A percentile compares a stretch with the other conserved stretches of the same genome.
Conservation (phyloP, 2,888 invertebrate species). For the Epinotia brunnichana region DNA sequence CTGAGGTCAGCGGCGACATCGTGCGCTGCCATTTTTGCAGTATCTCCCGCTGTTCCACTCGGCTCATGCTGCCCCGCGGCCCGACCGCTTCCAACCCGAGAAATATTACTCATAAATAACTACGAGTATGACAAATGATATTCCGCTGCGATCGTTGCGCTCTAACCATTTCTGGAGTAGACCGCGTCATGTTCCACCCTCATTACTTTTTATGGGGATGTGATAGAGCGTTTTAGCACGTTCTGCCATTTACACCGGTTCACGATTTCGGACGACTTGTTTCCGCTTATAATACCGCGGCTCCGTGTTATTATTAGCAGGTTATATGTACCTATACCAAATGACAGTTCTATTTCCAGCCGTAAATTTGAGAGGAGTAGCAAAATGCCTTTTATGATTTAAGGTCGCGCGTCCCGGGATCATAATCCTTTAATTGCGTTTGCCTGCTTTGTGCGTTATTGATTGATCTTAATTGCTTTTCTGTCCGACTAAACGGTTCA, state of each 20-base stretch:
- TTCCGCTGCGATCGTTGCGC: constrained; percentile 55
- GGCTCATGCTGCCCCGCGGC: constrained; percentile 55
- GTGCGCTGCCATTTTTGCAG: constrained; percentile 72
- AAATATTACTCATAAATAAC: constrained; percentile 66
- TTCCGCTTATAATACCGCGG: constrained; percentile 3
- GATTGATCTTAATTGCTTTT: constrained; percentile 76
- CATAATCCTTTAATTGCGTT: constrained; percentile 75
- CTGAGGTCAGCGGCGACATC: constrained; percentile 66
- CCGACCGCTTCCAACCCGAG: constrained; percentile 58
- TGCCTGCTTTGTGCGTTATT: constrained; percentile 70
- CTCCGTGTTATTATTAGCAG: not conserved
- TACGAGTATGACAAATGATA: constrained; percentile 74
- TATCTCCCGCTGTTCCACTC: constrained; percentile 64
- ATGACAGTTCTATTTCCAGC: not conserved
- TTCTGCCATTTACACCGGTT: constrained; percentile 48
- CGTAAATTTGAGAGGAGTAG: constrained; percentile 50
- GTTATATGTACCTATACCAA: not conserved
- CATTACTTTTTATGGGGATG: constrained; percentile 64
- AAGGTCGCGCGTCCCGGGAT: constrained; percentile 61
- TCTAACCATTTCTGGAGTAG: constrained; percentile 57
- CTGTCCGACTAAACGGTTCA: constrained; percentile 65
- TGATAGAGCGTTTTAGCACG: constrained; percentile 56
- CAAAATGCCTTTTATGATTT: constrained; percentile 65
- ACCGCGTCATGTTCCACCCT: constrained; percentile 50
- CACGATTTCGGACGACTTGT: constrained; percentile 46